phyloP scores from a whole-genome alignment of 2,888 invertebrate species.

The Erebia epiphron region DNA sequence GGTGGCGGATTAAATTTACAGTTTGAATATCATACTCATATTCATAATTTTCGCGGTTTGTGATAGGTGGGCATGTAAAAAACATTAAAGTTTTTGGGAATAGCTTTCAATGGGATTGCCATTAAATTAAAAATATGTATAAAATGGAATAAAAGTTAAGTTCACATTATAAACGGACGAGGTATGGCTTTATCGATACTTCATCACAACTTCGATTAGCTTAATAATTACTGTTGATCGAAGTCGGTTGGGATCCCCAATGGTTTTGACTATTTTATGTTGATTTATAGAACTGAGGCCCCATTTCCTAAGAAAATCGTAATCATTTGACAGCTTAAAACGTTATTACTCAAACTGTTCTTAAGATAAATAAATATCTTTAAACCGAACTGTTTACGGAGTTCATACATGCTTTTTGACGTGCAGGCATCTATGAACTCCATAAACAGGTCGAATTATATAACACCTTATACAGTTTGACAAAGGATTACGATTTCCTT shows the following conservation, averaged over 20 bases:
- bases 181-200: not conserved
- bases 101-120: not conserved
- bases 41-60: not conserved
- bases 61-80: constrained; percentile 1
- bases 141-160: not conserved
- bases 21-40: not conserved
- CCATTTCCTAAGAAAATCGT: not conserved
- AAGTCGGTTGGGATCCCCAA: constrained; percentile 1
- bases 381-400: too few species aligned
- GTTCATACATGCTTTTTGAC: too few species aligned
- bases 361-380: too few species aligned
- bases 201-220: not conserved
- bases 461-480: too few species aligned
- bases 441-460: too few species aligned
- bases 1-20: constrained; percentile 6
- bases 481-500: too few species aligned
- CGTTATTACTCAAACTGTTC: too few species aligned
- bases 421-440: too few species aligned
- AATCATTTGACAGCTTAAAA: not conserved
- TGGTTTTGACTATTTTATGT: constrained; percentile 61
- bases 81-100: not conserved
- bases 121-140: not conserved
- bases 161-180: not conserved
- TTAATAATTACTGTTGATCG: too few species aligned
- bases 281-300: constrained; percentile 10